Conservation (phyloP, 1,140 invertebrate genomes). For the Trachelipus rathkii region DNA sequence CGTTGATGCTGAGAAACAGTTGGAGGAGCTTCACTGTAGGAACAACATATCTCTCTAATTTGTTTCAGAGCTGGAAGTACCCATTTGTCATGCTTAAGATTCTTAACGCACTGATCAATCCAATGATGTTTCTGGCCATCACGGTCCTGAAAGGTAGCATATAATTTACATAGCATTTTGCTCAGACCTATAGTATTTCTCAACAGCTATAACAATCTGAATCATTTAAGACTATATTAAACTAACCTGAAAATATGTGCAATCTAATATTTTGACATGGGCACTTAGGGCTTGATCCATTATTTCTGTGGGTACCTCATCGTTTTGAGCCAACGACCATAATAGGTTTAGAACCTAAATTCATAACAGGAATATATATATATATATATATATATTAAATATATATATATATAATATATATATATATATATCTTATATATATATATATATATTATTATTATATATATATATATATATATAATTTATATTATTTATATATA, state of each 20-base stretch:
- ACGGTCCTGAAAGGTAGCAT: slow-evolving; percentile 65
- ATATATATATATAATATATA: not conserved
- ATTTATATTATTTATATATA: too few species aligned
- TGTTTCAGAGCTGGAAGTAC: slow-evolving; percentile 91
- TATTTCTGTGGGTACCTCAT: slow-evolving; percentile 93
- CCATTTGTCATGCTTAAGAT: slow-evolving; percentile 85
- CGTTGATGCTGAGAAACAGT: slow-evolving; percentile 59
- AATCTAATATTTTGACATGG: slow-evolving; percentile 96
- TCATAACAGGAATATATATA: too few species aligned
- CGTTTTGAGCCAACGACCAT: slow-evolving; percentile 94
- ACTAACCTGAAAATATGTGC: slow-evolving; percentile 79
- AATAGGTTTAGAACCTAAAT: slow-evolving; percentile 83
- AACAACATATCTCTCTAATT: slow-evolving; percentile 89
- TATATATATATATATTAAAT: not conserved
- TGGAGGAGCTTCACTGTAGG: slow-evolving; percentile 76
- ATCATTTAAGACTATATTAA: not conserved
- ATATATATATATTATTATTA: slow-evolving; percentile 33
- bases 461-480: slow-evolving; percentile 35
- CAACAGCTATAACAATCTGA: too few species aligned
- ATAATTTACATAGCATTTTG: not conserved
- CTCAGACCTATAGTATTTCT: not conserved
- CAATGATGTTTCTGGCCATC: slow-evolving; percentile 94
- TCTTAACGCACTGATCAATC: slow-evolving; percentile 92
- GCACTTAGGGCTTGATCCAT: slow-evolving; percentile 93
- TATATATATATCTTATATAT: not conserved